These are phyloP conservation scores for Ectobius pallidus DNA, from an alignment of 2,888 invertebrate species.

Conservation along the genomic window DNA sequence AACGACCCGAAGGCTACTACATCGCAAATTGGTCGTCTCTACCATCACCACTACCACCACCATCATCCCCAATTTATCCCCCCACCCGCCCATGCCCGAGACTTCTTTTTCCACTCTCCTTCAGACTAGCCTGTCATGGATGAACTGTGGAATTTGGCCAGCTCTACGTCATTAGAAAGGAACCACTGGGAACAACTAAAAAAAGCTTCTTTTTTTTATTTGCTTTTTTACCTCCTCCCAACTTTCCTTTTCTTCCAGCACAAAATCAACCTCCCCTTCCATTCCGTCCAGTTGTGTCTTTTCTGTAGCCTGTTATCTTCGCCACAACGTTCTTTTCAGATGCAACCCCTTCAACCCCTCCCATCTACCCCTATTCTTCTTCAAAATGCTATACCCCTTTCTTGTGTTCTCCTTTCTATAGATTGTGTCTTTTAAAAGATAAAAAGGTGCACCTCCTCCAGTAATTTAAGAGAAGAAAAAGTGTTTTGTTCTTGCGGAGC, in stretches of 20 bases:
- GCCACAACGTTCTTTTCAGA: background rate
- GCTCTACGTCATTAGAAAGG: constrained; percentile 17
- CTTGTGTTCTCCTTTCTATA: background rate
- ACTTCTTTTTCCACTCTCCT: background rate
- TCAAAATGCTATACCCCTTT: constrained; percentile 4
- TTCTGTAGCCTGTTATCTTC: background rate
- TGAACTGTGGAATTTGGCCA: constrained; percentile 11
- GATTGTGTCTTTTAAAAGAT: constrained; percentile 9
- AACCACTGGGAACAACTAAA: constrained; percentile 11
- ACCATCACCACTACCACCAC: background rate
- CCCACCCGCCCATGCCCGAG: background rate
- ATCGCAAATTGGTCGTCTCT: constrained; percentile 15
- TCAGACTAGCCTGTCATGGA: background rate
- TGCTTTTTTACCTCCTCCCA: background rate
- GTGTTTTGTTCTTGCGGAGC: background rate
- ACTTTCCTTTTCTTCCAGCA: background rate
- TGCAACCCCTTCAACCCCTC: background rate
- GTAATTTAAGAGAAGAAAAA: constrained; percentile 14
- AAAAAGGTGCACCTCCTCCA: constrained; percentile 8
- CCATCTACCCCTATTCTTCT: background rate
- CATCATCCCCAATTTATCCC: background rate
- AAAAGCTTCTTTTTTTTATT: background rate
- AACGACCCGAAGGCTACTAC: background rate
- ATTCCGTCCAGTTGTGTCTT: constrained; percentile 1
- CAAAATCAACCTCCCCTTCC: background rate